Percentiles rank a stretch among this genome's conserved stretches.
phyloP scores from a whole-genome alignment of 2,113 vertebrate genomes.

The Pteropus alecto region DNA sequence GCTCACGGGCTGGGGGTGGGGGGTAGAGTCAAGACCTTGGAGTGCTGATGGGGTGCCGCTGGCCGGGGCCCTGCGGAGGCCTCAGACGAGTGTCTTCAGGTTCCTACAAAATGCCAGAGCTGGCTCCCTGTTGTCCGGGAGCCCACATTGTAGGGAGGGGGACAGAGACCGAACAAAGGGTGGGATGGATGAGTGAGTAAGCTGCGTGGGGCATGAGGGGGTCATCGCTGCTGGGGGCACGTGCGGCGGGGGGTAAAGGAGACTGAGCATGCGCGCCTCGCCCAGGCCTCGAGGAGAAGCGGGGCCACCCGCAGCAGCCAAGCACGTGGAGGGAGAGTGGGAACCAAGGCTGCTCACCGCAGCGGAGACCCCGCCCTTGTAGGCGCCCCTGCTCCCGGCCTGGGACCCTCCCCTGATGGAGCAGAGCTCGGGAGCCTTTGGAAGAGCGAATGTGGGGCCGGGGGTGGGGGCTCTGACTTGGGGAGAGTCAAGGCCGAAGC shows the following conservation, averaged over 20 bases:
- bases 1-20: neutral
- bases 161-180: neutral
- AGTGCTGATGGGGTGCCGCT: neutral
- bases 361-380: fast-evolving
- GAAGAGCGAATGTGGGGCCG: neutral
- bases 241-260: neutral
- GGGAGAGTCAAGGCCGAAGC: neutral
- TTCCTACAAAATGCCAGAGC: neutral
- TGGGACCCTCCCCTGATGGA: neutral
- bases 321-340: neutral
- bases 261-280: fast-evolving
- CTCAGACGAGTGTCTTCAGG: neutral
- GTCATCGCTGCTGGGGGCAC: neutral
- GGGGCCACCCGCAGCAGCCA: neutral
- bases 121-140: neutral
- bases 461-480: neutral
- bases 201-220: fast-evolving
- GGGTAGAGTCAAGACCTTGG: too few species aligned
- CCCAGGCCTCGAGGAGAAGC: neutral
- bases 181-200: fast-evolving
- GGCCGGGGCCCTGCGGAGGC: neutral
- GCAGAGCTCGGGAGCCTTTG: neutral
- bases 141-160: fast-evolving
- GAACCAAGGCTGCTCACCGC: fast-evolving
- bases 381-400: neutral